Conservation (phyloP, 2,888 invertebrate species). For the Hypomecis atomaria region DNA sequence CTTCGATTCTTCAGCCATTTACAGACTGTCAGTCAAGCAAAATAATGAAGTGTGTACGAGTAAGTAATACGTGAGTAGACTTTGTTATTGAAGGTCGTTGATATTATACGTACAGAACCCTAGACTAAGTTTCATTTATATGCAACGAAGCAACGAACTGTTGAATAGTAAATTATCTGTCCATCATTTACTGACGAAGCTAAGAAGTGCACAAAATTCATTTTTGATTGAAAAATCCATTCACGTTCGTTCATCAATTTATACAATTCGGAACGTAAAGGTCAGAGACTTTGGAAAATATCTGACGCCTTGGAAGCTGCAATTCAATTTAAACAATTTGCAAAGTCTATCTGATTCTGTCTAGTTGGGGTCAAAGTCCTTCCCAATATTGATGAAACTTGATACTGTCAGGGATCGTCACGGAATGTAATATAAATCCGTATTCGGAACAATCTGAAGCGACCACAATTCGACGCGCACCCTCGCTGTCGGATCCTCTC, state of each 20-base stretch:
- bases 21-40: background rate
- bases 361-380: constrained; percentile 53
- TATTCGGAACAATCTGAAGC: constrained; percentile 68
- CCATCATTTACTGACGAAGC: constrained; percentile 5
- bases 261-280: constrained; percentile 32
- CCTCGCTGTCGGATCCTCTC: constrained; percentile 60
- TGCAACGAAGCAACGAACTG: constrained; percentile 12
- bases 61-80: background rate
- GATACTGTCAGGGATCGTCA: constrained; percentile 52
- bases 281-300: constrained; percentile 31
- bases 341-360: constrained; percentile 26
- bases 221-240: constrained; percentile 18
- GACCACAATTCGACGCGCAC: constrained; percentile 77
- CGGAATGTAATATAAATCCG: constrained; percentile 72
- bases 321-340: constrained; percentile 52
- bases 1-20: too few species aligned
- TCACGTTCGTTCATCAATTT: constrained; percentile 36
- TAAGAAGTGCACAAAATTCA: background rate
- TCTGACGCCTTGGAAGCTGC: constrained; percentile 36
- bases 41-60: background rate
- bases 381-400: constrained; percentile 71
- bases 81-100: background rate
- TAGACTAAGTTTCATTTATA: constrained; percentile 8
- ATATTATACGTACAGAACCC: background rate
- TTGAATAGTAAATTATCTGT: constrained; percentile 13